Conservation (phyloP, 53 echinoderm and acorn worm genomes). For the Paelopatides confundens region DNA sequence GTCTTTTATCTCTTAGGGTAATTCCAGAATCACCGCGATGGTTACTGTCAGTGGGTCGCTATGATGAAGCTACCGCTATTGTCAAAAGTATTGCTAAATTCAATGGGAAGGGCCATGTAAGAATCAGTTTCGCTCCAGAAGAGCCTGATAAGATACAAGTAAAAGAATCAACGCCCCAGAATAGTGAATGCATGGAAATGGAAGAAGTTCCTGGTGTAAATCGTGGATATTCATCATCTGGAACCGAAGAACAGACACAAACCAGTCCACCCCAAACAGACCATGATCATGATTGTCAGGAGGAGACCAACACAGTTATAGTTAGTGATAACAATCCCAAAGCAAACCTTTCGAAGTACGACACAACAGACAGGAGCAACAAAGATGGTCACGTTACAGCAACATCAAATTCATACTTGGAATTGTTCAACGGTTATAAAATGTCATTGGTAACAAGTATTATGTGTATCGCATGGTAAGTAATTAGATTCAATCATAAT, state of each 20-base stretch:
- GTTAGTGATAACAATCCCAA: too few relatives aligned
- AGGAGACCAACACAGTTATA: not conserved
- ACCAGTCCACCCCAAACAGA: too few relatives aligned
- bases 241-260: not conserved
- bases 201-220: not conserved
- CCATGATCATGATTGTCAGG: not conserved
- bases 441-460: conserved; percentile 30
- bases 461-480: too few relatives aligned
- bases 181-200: not conserved
- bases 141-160: not conserved
- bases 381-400: not conserved
- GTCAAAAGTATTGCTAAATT: conserved; percentile 71
- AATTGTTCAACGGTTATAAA: conserved; percentile 6
- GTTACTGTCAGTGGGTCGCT: conserved; percentile 76
- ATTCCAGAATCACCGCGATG: conserved; percentile 87
- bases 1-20: conserved; percentile 49
- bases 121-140: not conserved
- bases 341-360: too few relatives aligned
- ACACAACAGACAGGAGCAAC: not conserved
- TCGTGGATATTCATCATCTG: not conserved
- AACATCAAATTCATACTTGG: not conserved
- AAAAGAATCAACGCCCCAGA: not conserved
- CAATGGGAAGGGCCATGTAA: conserved; percentile 53
- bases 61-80: conserved; percentile 68
- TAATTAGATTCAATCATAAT: too few relatives aligned